A percentile compares a stretch with the other conserved stretches of the same genome.
Conservation (phyloP, 2,888 invertebrate species). For the Oxytorus armatus region DNA sequence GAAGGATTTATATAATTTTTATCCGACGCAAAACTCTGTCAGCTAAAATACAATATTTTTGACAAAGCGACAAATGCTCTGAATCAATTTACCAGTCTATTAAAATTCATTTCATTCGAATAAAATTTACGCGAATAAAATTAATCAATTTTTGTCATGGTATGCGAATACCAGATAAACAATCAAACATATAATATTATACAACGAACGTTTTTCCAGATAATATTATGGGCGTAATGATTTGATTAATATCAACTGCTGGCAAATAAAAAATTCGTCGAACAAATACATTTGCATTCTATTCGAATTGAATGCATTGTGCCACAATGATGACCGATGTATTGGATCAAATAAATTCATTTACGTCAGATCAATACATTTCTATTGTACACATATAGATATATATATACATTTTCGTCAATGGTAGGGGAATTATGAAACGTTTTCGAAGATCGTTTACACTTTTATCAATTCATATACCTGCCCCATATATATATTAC, state of each 20-base stretch:
- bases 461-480: no score
- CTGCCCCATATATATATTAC: background rate
- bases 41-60: background rate
- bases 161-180: background rate
- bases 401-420: no score
- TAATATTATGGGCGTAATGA: background rate
- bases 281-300: background rate
- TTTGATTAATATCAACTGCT: background rate
- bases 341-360: background rate
- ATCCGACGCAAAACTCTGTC: background rate
- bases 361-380: no score
- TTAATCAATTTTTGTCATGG: background rate
- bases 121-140: background rate
- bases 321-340: background rate
- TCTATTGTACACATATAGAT: no score
- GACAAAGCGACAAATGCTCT: no score
- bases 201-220: background rate
- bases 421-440: no score
- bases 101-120: background rate
- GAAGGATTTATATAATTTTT: no score
- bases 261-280: background rate
- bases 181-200: background rate
- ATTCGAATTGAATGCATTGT: background rate
- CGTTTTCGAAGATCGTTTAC: no score
- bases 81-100: background rate